Evolutionary conservation across 2,113 vertebrate species (phyloP), one percentile per base, ranked within the genome.

Genomic region (Lagopus leucura): DNA sequence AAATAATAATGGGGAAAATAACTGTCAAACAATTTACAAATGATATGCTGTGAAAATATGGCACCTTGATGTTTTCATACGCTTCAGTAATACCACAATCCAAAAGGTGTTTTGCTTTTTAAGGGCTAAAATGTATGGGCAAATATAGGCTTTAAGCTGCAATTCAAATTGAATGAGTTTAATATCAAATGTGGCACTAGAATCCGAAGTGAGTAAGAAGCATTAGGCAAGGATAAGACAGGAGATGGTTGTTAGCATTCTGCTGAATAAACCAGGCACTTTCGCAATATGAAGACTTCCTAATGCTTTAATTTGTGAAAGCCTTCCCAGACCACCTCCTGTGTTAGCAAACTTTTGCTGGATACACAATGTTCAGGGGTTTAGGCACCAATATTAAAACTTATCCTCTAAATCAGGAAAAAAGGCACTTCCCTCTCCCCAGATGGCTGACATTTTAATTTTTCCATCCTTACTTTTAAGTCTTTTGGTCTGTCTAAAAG

Each of bases 1-100:
- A 96, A 97, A 97, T 97, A 97, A 96, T 95, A 90, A 93, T 92
- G 32, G 79, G 14, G 85, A 71, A 96, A 95, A 95, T 97, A 96
- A 95, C 88, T 94, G 92, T 92, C 88, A 95, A 85, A 19, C 64
- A 84, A 71, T 70, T 95, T 95, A 94, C 66, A 93, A 95, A 88
- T 75, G 30, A 77, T 84, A 69, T 60, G 65, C 89, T 79, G 43
- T 52, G 47, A 83, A 92, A 61, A 95, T 72, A 57, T 3, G 36
- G 88, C 60, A 92, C 48, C 82, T 88, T 54, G 20, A 73, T 43
- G 6, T 22, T 83, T 96, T 93, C 70, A 86, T 67, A 84, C 52
- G 55, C 54, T 83, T 22, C 28, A 76, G 27, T 16, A 78, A 30
- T 38, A 65, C 8, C 4, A 5, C 52, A 30, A 61, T 82, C 64